Evolutionary conservation across 2,888 invertebrate species (phyloP), one percentile per base, ranked within the genome.

Genomic region (Andrena fulva): DNA sequence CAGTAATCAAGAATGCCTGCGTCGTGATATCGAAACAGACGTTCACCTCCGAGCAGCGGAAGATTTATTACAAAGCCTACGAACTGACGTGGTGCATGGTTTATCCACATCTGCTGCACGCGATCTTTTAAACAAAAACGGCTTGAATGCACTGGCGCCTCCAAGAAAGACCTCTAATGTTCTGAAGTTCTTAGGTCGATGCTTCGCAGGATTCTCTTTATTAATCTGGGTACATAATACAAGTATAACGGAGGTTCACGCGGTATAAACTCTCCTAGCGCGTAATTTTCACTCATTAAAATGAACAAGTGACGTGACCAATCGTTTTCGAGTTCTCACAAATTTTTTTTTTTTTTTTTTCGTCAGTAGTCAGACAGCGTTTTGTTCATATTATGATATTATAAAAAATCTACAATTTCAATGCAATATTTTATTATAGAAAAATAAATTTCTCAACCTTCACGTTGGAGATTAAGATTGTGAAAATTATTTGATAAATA

Each of bases 61-160:
- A 20, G 85, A 89, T 70, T 82, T 91, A 67, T 74, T 91, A 10
- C 64, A 72, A 33, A 85, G 82, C 33, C 71, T 89, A 35, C 62
- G 76, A n/a, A 85, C 86, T 16, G 72, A 91, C 81, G 70, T 74
- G 20, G 63, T 10, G 29, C 62, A 60, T 0, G 97, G 97, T 33
- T 93, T 97, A 83, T 95, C 96, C 0, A 94, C 94, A 67, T 92
- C 92, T 3, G 95, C 94, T 90, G 97, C 97, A 0, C 94, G 94
- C 20, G 94, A 95, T 72, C 93, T 96, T 2, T 93, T 96, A 2
- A 94, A 94, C 52, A 95, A 95, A 89, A 95, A 96, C 85, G 97
- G 97, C 0, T 95, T 95, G 6, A 97, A 97, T 91, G 95, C 95
- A 4, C 94, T 97, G 48, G 97, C 97, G 0, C 97, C 97, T 1